phyloP scores from a whole-genome alignment of 2,888 invertebrate species.

The Cosmia pyralina region DNA sequence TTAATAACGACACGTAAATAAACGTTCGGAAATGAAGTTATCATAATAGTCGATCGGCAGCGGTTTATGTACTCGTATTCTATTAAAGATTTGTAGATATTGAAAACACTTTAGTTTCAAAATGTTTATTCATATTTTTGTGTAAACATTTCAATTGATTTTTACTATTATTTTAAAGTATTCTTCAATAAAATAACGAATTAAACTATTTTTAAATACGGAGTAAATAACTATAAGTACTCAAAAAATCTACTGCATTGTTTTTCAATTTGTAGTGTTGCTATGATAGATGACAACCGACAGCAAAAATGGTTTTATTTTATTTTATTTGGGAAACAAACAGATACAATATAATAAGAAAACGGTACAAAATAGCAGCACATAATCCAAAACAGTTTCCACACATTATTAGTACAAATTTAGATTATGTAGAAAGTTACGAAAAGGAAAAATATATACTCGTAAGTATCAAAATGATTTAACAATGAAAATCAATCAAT shows the following conservation, averaged over 20 bases:
- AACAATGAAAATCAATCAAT: too few relatives aligned
- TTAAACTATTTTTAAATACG: too few relatives aligned
- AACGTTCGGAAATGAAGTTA: neutral
- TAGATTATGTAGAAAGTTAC: too few relatives aligned
- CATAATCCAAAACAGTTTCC: too few relatives aligned
- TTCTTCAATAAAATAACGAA: neutral
- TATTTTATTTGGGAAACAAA: too few relatives aligned
- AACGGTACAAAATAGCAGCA: too few relatives aligned
- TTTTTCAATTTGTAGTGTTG: neutral
- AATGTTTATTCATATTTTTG: neutral
- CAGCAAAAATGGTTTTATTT: neutral
- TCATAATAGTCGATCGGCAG: neutral
- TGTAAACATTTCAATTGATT: constrained; percentile 1
- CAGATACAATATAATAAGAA: too few relatives aligned
- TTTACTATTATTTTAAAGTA: neutral
- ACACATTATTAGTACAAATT: too few relatives aligned
- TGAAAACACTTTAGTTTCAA: constrained; percentile 1
- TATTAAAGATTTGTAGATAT: neutral
- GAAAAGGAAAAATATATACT: too few relatives aligned
- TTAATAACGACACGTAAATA: neutral
- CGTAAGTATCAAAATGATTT: too few relatives aligned
- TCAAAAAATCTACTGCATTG: neutral
- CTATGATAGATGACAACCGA: neutral
- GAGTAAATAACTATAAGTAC: neutral
- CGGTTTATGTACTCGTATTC: neutral